Evolutionary conservation across 2,113 vertebrate species (phyloP), one percentile per base, ranked within the genome.

Genomic region (Ursus arctos): DNA sequence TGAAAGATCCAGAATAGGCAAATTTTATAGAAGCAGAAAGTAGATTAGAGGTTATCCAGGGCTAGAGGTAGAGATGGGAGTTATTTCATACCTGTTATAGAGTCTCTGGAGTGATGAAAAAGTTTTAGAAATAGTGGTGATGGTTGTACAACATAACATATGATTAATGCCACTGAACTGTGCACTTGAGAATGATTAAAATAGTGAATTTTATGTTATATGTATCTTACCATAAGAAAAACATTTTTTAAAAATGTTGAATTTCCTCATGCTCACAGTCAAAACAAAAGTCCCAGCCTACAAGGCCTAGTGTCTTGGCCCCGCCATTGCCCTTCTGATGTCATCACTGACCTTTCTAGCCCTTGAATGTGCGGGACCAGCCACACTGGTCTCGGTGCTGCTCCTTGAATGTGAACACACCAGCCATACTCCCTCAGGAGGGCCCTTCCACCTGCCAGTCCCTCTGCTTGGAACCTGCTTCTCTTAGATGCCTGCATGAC

Each of bases 331-430:
- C 18, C 28, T 55, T 65, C 26, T 28, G 43, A 26, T 7, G 1
- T 14, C 22, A 43, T 55, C 79, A 22, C 22, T 22, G 28, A 7
- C 40, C 51, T 10, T 43, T 22, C 36, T 18, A 36, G 24, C 40
- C 18, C 5, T 28, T 0, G 2, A 47, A 1, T 18, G 22, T 1
- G 0, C 57, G 19, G 2, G 33, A n/a, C 67, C 15, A 53, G 49
- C 40, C 24, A 13, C 18, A 1, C 2, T 31, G 67, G 74, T 33
- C 43, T 49, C 49, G 36, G 0, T 31, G 36, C 79, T 65, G 53
- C 55, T 43, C 80, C 72, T 33, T 61, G 81, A 90, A 36, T 65
- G 12, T 51, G 76, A 26, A 51, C 15, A n/a, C 19, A 28, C 14
- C 13, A 7, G 3, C 10, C 4, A 19, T 15, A 6, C 51, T 59